phyloP scores from a whole-genome alignment of 2,888 invertebrate genomes.

The Abscondita cerata region DNA sequence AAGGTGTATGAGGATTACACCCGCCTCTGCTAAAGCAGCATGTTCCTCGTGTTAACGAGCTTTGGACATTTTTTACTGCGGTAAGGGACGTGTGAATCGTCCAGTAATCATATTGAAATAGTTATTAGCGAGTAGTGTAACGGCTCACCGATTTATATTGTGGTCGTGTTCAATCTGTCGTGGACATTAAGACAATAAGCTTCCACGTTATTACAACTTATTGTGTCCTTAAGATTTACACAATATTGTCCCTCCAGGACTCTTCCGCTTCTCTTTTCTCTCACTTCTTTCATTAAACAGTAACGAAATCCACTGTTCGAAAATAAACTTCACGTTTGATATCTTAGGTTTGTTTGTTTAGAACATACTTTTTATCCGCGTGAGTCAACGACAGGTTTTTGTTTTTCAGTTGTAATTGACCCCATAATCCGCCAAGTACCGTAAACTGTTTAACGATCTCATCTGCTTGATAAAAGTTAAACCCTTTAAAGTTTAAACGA shows the following conservation, averaged over 20 bases:
- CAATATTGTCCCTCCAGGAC: slow-evolving; percentile 16
- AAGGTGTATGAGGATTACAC: slow-evolving; percentile 11
- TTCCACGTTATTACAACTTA: slow-evolving; percentile 50
- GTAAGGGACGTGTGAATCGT: slow-evolving; percentile 42
- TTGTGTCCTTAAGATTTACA: slow-evolving; percentile 47
- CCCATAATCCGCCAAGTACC: no score
- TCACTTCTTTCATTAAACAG: background rate
- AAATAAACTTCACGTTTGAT: no score
- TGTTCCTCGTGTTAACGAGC: slow-evolving; percentile 28
- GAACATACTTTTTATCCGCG: no score
- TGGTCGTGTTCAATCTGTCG: slow-evolving; percentile 55
- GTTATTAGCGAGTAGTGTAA: slow-evolving; percentile 36
- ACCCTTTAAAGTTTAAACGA: no score
- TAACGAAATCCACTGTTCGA: no score
- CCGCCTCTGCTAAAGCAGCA: slow-evolving; percentile 18
- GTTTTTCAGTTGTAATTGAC: no score
- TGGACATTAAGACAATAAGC: slow-evolving; percentile 54
- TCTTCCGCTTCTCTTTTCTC: slow-evolving; percentile 15
- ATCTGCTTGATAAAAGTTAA: no score
- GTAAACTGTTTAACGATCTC: no score
- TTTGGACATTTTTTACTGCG: slow-evolving; percentile 43
- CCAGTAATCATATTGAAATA: slow-evolving; percentile 39
- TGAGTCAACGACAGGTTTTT: no score
- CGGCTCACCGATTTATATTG: slow-evolving; percentile 49
- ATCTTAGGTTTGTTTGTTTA: no score